Conservation (phyloP, 2,888 invertebrate genomes). For the Drosophila imparisetae region DNA sequence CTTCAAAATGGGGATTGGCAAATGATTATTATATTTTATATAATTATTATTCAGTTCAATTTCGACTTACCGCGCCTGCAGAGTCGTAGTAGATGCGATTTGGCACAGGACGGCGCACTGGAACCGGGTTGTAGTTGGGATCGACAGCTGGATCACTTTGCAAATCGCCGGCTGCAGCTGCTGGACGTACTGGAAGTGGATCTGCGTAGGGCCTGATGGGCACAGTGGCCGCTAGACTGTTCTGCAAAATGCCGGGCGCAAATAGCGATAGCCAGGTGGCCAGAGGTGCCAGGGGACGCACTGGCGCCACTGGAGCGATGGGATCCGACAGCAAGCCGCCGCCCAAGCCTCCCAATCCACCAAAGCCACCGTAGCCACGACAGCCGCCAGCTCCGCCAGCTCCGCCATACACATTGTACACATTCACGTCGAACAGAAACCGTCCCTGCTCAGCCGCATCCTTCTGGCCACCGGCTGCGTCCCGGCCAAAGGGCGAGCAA, state of each 20-base stretch:
- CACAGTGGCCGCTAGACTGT: slow-evolving; percentile 65
- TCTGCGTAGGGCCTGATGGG: slow-evolving; percentile 49
- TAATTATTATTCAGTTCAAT: background rate
- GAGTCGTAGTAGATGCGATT: slow-evolving; percentile 75
- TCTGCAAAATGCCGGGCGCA: slow-evolving; percentile 80
- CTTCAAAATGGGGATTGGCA: slow-evolving; percentile 51
- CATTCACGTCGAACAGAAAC: slow-evolving; percentile 83
- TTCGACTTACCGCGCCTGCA: slow-evolving; percentile 76
- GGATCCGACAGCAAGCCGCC: slow-evolving; percentile 75
- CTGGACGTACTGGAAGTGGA: slow-evolving; percentile 44
- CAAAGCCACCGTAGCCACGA: slow-evolving; percentile 44
- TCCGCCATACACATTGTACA: slow-evolving; percentile 79
- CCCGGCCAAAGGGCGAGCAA: slow-evolving; percentile 72
- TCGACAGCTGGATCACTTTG: slow-evolving; percentile 81
- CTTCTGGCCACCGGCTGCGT: slow-evolving; percentile 58
- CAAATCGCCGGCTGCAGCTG: slow-evolving; percentile 42
- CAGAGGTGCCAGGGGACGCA: slow-evolving; percentile 69
- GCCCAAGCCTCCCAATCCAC: slow-evolving; percentile 29
- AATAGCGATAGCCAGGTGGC: slow-evolving; percentile 79
- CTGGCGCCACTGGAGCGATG: slow-evolving; percentile 55
- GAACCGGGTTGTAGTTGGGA: slow-evolving; percentile 64
- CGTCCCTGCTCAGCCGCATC: slow-evolving; percentile 79
- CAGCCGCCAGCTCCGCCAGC: slow-evolving; percentile 51
- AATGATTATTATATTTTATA: background rate
- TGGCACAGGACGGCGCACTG: slow-evolving; percentile 70